Evolutionary conservation across 2,113 vertebrate species (phyloP), one percentile per base, ranked within the genome.

Genomic region (Myiagra hebetior): DNA sequence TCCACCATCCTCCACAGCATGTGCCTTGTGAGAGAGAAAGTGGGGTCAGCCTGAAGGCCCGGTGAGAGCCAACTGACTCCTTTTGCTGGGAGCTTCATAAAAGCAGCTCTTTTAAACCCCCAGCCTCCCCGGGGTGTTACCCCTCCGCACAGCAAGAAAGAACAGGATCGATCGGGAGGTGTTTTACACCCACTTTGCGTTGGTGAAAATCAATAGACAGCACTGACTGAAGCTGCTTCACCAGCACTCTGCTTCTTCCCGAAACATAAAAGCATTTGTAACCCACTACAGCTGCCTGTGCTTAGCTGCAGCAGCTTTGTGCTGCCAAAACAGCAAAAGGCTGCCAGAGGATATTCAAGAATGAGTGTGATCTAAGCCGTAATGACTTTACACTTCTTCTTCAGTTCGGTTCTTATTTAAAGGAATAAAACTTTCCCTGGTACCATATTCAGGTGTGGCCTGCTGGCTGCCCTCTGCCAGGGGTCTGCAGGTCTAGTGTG

Each of bases 321-420:
- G 5, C 82, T 82, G 90, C 74, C 85, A 91, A 64, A 93, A 87
- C 37, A 80, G 75, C 67, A 82, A 68, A 87, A 95, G 46, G 41
- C 65, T 94, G 87, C 75, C 78, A 93, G 67, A 65, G 81, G 81
- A 78, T 87, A 85, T 64, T 87, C 69, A 87, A 91, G 85, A 91
- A 95, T 50, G 35, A 93, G 39, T 49, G 52, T 91, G 87, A 93
- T 67, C 52, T 89, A 78, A 97, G 87, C 70, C 52, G 7, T 77
- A 93, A 96, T 72, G 92, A 85, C 93, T 94, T 91, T 78, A 91
- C 56, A 78, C 55, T 79, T 67, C 70, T 96, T 94, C 68, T 88
- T 80, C 60, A 86, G 74, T 75, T 91, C 82, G 41, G 69, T 56
- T 60, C 92, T 85, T 73, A 56, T 73, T 95, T 76, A 85, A 74